A percentile compares a stretch with the other conserved stretches of the same genome.
Conservation (phyloP, 2,888 invertebrate genomes). For the Trisateles emortualis region DNA sequence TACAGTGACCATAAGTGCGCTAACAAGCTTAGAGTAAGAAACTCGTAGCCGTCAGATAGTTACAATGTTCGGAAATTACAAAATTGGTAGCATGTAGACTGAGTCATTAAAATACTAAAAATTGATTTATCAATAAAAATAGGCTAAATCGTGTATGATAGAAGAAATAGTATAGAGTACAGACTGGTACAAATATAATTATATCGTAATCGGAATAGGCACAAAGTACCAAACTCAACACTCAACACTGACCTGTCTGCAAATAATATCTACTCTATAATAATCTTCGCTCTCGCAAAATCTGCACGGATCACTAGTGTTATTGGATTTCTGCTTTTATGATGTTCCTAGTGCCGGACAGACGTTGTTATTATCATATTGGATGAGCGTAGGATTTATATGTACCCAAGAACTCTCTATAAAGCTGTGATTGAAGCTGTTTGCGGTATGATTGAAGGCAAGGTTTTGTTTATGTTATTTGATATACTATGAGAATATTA, state of each 20-base stretch:
- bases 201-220: neutral
- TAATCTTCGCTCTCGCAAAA: constrained; percentile 59
- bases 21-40: too few species aligned
- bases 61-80: too few species aligned
- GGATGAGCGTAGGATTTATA: constrained; percentile 34
- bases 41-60: too few species aligned
- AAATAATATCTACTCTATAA: constrained; percentile 32
- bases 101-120: too few species aligned
- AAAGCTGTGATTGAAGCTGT: neutral
- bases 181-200: too few species aligned
- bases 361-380: constrained; percentile 50
- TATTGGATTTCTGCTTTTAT: constrained; percentile 70
- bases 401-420: constrained; percentile 2
- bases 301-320: constrained; percentile 69
- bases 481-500: too few species aligned
- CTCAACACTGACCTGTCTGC: constrained; percentile 36
- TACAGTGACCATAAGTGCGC: too few species aligned
- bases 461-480: neutral
- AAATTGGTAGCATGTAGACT: too few species aligned
- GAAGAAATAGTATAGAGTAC: too few species aligned
- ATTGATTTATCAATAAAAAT: too few species aligned
- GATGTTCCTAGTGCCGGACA: constrained; percentile 50
- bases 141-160: too few species aligned
- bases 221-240: neutral
- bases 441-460: neutral